Conservation (phyloP, 2,797 vertebrate species). For the Esox lucius region DNA sequence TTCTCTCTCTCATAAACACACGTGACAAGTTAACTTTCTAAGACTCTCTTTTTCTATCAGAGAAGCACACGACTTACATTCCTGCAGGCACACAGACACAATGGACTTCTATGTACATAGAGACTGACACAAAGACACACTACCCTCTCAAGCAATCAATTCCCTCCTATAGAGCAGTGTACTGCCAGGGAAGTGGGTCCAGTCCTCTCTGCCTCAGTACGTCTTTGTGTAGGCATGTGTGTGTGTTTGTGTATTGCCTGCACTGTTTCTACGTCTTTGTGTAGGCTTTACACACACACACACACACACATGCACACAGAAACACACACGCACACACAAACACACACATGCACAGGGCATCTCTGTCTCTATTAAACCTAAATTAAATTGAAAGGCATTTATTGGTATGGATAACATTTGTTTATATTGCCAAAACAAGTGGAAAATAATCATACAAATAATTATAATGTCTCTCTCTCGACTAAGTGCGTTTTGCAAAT, state of each 20-base stretch:
- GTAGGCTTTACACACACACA: no score
- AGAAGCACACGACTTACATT: not conserved
- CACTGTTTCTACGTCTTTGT: no score
- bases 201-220: no score
- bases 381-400: no score
- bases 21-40: not conserved
- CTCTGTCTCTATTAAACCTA: no score
- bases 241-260: no score
- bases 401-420: no score
- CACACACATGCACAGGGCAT: not conserved
- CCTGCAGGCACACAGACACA: not conserved
- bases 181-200: not conserved
- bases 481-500: constrained; percentile 27
- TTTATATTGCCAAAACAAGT: no score
- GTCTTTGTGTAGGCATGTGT: no score
- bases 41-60: not conserved
- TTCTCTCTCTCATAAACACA: not conserved
- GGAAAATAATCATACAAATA: no score
- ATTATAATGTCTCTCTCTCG: not conserved
- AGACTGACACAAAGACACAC: not conserved
- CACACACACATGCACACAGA: not conserved
- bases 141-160: not conserved
- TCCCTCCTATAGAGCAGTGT: not conserved
- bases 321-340: not conserved
- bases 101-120: not conserved